Evolutionary conservation across 92 coral and sea anemone species (phyloP), one percentile per base, ranked within the genome.

Genomic region (Epizoanthus rinbou): DNA sequence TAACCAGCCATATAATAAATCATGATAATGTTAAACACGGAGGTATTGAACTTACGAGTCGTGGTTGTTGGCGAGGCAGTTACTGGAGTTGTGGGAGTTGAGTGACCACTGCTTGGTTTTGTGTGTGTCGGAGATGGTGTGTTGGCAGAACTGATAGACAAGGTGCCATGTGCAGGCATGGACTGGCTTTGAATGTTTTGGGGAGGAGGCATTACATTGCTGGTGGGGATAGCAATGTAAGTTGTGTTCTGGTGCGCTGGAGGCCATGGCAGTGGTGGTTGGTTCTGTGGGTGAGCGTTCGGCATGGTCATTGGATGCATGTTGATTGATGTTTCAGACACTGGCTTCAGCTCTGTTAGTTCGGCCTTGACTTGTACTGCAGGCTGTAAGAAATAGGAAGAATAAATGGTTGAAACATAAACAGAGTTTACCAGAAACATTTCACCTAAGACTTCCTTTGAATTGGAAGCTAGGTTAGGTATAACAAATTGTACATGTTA

Each of bases 311-410:
- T 86, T 37, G 92, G 80, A 66, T 91, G 97, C 87, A 94, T 89
- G 35, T 85, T 69, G 76, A 96, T 80, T 53, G 89, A 16, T 50
- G 98, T 88, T 59, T 97, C 99, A 17, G 92, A 84, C 5, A 97
- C 93, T 41, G 99, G 94, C 68, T 94, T 95, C 60, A 97, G 86
- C 81, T 97, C 99, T 31, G 98, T 97, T 79, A 97, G 57, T 64
- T 97, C 99, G 23, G 94, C 88, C 85, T 97, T 97, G 59, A 97
- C 98, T 65, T 90, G 92, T 22, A 92, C 16, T 50, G 54, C 68
- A 58, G 81, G 60, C 90, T 89, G 79, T 33, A 75, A 81, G 60
- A 79, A 84, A 81, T 22, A 31, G 56, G 37, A 52, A 73, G 15
- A 35, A 67, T 11, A 31, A 8, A 15, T 28, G n/a, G 39, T 67